Evolutionary conservation across 2,797 vertebrate genomes (phyloP).

Genomic region (Halcyon smyrnensis): DNA sequence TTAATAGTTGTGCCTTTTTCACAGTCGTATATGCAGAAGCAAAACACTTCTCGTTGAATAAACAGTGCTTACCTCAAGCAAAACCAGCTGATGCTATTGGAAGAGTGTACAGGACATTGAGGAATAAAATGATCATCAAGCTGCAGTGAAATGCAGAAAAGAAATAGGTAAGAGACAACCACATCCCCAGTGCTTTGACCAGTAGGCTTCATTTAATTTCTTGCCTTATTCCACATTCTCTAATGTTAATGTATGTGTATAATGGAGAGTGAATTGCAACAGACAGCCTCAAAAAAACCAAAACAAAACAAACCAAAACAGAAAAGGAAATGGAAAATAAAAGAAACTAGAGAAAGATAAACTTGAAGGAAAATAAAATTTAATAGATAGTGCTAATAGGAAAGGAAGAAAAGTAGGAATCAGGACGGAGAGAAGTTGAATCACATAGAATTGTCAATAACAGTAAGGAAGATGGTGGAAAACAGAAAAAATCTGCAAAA

Average conservation of each 20-base stretch:
- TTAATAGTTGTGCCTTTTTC: not conserved
- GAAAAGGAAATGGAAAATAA: not conserved
- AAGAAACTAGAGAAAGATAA: not conserved
- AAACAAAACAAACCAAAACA: not conserved
- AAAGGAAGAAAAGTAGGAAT: not conserved
- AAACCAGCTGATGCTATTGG: conserved; percentile 3
- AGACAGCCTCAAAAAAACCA: not conserved
- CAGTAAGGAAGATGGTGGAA: not conserved
- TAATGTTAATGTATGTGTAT: not conserved
- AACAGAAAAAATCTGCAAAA: not conserved
- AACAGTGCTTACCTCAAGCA: not conserved
- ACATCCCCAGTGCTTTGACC: not conserved
- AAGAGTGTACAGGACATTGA: not conserved
- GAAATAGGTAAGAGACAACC: not conserved
- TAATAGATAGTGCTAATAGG: not conserved
- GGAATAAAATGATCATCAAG: fast-evolving
- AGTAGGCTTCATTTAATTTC: not conserved
- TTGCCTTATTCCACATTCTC: not conserved
- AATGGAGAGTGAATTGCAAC: not conserved
- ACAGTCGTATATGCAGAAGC: not conserved
- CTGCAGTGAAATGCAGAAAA: not conserved
- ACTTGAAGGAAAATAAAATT: not conserved
- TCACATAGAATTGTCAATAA: not conserved
- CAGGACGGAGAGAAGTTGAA: not conserved
- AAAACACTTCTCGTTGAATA: not conserved